Evolutionary conservation across 2,888 invertebrate genomes (phyloP), one percentile per base, ranked within the genome.

Genomic region (Aethes cnicana): DNA sequence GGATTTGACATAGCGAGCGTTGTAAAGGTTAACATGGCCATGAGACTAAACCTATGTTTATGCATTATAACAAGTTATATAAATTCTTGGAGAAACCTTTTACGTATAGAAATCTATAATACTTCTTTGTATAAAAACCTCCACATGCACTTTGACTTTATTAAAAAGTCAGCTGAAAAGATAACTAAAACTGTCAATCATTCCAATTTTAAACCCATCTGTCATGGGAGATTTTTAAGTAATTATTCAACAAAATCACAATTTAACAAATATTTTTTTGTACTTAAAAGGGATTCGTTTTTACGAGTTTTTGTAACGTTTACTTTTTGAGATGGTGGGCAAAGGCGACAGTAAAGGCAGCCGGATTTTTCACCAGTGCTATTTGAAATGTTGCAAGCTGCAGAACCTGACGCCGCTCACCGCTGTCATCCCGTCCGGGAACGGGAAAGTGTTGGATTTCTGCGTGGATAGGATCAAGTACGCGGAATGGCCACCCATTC

Each of bases 381-480:
- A 90, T 61, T 64, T 86, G 55, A 88, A 85, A 72, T 90, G 88
- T 66, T 90, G 90, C 71, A 90, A 88, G 70, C 65, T 88, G 49
- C 88, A 90, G 68, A 89, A 90, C 58, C 58, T 90, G 46, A 83
- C 84, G 20, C 86, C 90, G 2, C 53, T 90, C 26, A 81, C 68
- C 54, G 77, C 66, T 61, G 81, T 87, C n/a, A 62, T 85, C 21
- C 84, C 88, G 1, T 73, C 81, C n/a, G 78, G 80, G 32, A 87
- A 87, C 47, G 91, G 89, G 11, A 87, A 91, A 39, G 77, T 85
- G 28, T 65, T 94, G 55, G 95, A 95, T 61, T 93, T 96, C 64
- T 92, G 91, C 58, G 94, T 93, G 42, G 95, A 96, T 69, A 92
- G 95, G 58, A 90, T 96, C 41, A 94, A 93, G 66, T 92, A 94